Percentiles rank a stretch among this genome's conserved stretches.
These are phyloP conservation scores for Drosophila trapezifrons DNA, from an alignment of 1,140 invertebrate genomes.

Conservation along the genomic window DNA sequence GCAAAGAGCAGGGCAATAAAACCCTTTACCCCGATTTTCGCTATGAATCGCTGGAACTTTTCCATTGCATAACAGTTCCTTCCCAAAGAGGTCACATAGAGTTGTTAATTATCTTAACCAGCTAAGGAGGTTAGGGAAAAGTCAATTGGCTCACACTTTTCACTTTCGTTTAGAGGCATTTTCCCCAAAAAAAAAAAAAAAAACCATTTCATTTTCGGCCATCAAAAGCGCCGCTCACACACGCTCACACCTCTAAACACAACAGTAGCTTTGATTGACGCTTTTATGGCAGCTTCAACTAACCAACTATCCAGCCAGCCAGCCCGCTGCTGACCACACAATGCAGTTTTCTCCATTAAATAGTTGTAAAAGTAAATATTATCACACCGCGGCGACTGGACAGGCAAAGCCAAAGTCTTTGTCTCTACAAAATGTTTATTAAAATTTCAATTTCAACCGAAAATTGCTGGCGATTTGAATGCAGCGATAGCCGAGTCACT, in stretches of 20 bases:
- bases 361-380: slow-evolving; percentile 55
- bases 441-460: slow-evolving; percentile 30
- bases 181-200: too few relatives aligned
- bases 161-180: slow-evolving; percentile 52
- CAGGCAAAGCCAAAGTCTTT: slow-evolving; percentile 14
- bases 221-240: slow-evolving; percentile 59
- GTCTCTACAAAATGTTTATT: slow-evolving; percentile 36
- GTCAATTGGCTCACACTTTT: slow-evolving; percentile 53
- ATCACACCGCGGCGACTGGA: slow-evolving; percentile 32
- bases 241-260: slow-evolving; percentile 31
- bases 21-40: neutral
- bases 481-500: slow-evolving; percentile 27
- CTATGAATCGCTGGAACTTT: neutral
- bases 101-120: slow-evolving; percentile 11
- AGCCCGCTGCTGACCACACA: slow-evolving; percentile 1
- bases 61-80: neutral
- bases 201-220: slow-evolving; percentile 36
- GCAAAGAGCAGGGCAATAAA: neutral
- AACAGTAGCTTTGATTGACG: slow-evolving; percentile 53
- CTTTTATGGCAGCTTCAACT: slow-evolving; percentile 36
- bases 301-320: slow-evolving; percentile 11
- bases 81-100: neutral
- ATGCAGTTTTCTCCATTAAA: slow-evolving; percentile 54
- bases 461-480: slow-evolving; percentile 43
- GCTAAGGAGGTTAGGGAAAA: slow-evolving; percentile 1